Percentiles rank a stretch among this genome's conserved stretches.
Evolutionary conservation across 2,113 vertebrate species (phyloP).

Genomic region (Dipodomys spectabilis): DNA sequence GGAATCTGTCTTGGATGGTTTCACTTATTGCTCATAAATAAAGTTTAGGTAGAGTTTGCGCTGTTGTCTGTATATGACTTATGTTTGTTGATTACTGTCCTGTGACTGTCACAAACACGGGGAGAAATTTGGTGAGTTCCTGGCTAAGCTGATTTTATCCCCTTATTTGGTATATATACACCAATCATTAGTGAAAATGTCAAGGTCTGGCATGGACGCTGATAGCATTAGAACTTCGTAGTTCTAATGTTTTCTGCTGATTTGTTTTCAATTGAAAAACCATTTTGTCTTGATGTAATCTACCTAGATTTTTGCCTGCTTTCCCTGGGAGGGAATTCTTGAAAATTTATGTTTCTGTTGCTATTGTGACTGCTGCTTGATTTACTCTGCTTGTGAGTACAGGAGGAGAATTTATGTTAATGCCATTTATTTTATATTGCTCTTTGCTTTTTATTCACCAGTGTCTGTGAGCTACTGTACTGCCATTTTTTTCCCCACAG

Average conservation of each 20-base stretch:
- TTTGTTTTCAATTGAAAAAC: background rate
- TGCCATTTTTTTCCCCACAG: background rate
- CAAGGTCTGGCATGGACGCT: background rate
- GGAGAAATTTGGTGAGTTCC: background rate
- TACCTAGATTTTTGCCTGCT: background rate
- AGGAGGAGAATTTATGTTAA: background rate
- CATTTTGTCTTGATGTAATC: background rate
- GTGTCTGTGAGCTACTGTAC: accelerated
- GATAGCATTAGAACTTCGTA: background rate
- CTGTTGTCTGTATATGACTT: background rate
- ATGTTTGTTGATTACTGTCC: background rate
- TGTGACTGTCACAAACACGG: background rate
- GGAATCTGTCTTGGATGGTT: background rate
- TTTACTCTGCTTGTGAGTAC: background rate
- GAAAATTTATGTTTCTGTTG: background rate
- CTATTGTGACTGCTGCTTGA: background rate
- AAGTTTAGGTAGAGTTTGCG: background rate
- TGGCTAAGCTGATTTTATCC: background rate
- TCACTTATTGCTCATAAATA: background rate
- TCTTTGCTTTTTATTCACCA: background rate
- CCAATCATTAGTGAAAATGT: background rate
- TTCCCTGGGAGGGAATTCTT: background rate
- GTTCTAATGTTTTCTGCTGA: background rate
- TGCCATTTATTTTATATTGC: background rate
- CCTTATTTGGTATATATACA: background rate